Conservation (phyloP, 2,797 vertebrate species). For the Streptopelia turtur region DNA sequence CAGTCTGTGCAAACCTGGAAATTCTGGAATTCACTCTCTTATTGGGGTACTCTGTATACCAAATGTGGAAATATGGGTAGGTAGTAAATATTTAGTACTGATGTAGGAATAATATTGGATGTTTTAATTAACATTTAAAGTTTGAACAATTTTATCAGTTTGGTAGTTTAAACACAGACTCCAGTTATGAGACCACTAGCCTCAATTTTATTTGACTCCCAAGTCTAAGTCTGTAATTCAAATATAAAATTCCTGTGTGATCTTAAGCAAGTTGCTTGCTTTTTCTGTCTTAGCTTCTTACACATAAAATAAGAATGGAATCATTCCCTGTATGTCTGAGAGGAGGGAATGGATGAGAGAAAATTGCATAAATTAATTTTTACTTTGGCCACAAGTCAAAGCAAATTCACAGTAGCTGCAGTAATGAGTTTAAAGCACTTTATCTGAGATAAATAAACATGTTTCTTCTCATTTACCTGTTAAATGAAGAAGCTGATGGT, state of each 20-base stretch:
- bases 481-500: background rate
- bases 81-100: constrained; percentile 63
- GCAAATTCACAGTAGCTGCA: background rate
- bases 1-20: constrained; percentile 95
- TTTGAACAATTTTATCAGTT: background rate
- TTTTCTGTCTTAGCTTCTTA: background rate
- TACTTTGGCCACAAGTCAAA: background rate
- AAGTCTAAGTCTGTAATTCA: background rate
- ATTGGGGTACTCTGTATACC: constrained; percentile 98
- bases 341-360: background rate
- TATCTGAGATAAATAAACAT: background rate
- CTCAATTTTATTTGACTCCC: background rate
- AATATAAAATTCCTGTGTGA: background rate
- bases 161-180: background rate
- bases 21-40: constrained; percentile 97
- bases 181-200: background rate
- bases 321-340: background rate
- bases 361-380: background rate
- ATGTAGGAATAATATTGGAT: background rate
- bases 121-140: background rate
- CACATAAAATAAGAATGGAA: background rate
- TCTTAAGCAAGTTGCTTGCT: background rate
- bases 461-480: background rate
- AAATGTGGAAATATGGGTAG: constrained; percentile 98
- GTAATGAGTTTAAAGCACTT: background rate